Base-by-base conservation (phyloP, 1,140 invertebrate genomes). In the Papilio helenus region DNA sequence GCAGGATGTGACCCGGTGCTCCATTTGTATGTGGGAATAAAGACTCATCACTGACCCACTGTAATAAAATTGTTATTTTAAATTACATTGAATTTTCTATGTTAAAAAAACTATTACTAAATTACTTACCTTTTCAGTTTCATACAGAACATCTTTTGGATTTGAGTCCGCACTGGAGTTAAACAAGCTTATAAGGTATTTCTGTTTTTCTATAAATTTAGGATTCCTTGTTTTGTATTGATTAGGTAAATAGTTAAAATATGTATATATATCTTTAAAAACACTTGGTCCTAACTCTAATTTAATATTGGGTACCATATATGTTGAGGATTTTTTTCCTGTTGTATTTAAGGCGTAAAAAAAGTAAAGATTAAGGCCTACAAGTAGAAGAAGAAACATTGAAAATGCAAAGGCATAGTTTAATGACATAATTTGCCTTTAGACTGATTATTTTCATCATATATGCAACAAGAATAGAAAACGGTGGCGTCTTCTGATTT, bases 21-120 rank as follows among this genome's bases (percentile, higher is more conserved):
- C 95, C 95, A 87, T 96, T 95, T 81, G 95, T 93, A 74, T 96
- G 85, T 16, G 97, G 97, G 90, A 96, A 96, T 68, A 98, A 93
- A 79, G 96, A 95, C 71, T 96, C 95, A 61, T 96, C 94, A 89
- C 95, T 96, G 7, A 96, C 95, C 97, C 97, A 97, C 97, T 97
- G 82, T 46, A 95, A 93, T 73, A 3, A 23, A 18, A 42, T 73
- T 44, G 20, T 29, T 77, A 55, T 8, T 5, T 79, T 79, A 46
- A 71, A 34, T 72, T 79, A 61, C 39, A 34, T 8, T 44, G 0
- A 73, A 20, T 42, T 58, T 29, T 51, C 71, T n/a, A 34, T 72
- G 51, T 26, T 29, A 29, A 79, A 8, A 74, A 51, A 51, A 72
- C 34, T 58, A 26, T 12, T 61, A 29, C 16, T 29, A 16, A 29